Base-by-base conservation (phyloP, 2,797 vertebrate species). In the Sorex maritimensis region DNA sequence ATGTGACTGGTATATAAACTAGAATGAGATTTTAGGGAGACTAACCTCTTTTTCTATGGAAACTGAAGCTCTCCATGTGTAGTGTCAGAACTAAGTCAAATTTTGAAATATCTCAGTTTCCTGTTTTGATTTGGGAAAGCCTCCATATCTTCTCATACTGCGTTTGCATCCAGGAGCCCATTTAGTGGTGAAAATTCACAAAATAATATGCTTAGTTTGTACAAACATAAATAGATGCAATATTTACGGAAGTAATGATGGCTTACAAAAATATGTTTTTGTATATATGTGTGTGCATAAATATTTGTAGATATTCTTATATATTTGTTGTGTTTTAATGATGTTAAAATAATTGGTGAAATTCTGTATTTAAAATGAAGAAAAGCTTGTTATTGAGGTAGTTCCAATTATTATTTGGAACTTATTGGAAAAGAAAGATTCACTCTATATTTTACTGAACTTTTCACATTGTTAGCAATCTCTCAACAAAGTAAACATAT, bases 381-480 rank as follows among this genome's bases (percentile, higher is more conserved):
- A 4, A 73, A 85, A 2, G 38, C 14, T 81, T 80, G 10, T 44
- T 81, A 72, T 26, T n/a, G 8, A 88, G 6, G 79, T 67, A 78
- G 55, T 78, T 88, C 14, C 44, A 95, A 46, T 81, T 68, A 81
- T 78, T 77, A 81, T 67, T 7, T 86, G n/a, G 52, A 84, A 93
- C 8, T 63, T 55, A 83, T 28, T 78, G 71, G 24, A 2, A 82
- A 89, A 69, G 30, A 79, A 63, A 89, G 79, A 89, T 67, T 83
- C 61, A 86, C 5, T 68, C 30, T 68, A 34, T 78, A 86, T 89
- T 73, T 82, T 44, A 75, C 28, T 67, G 14, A 84, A 88, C 52
- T 91, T 86, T 88, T 91, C 81, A 96, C 68, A 83, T 80, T 86
- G 14, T 74, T 78, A 86, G 14, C 17, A 41, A 61, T 80, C 28